Percentiles rank a stretch among this genome's conserved stretches.
phyloP scores from a whole-genome alignment of 2,888 invertebrate genomes.

The Mystacides longicornis region DNA sequence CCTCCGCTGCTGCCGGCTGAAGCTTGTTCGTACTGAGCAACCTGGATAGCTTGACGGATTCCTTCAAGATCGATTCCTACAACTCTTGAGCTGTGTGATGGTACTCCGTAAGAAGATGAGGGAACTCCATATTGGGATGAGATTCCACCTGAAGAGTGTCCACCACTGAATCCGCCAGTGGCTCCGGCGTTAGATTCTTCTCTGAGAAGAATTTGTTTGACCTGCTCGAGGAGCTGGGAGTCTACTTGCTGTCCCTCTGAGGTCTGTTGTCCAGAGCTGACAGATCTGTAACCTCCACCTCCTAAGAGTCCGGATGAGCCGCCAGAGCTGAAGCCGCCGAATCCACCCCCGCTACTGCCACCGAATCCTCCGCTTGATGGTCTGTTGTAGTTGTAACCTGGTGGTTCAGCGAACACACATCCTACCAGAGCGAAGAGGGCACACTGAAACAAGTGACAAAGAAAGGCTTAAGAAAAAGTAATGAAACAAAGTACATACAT shows the following conservation, averaged over 20 bases:
- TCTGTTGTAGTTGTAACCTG: conserved; percentile 69
- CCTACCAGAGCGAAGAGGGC: conserved; percentile 75
- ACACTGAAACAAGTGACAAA: conserved; percentile 59
- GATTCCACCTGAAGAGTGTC: conserved; percentile 40
- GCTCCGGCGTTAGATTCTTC: conserved; percentile 63
- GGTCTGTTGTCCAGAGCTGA: conserved; percentile 71
- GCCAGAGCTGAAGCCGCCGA: conserved; percentile 49
- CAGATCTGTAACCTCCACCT: conserved; percentile 67
- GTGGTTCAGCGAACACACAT: conserved; percentile 67
- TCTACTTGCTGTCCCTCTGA: conserved; percentile 80
- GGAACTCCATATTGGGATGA: conserved; percentile 61
- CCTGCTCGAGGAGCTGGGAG: conserved; percentile 70
- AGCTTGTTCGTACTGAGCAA: conserved; percentile 74
- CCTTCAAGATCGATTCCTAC: conserved; percentile 81
- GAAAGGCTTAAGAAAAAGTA: neutral
- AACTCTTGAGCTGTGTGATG: conserved; percentile 49
- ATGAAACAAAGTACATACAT: no score
- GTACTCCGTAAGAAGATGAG: conserved; percentile 60
- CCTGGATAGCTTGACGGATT: conserved; percentile 80
- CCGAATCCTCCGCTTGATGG: conserved; percentile 47
- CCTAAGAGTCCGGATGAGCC: conserved; percentile 44
- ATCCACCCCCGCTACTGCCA: conserved; percentile 36
- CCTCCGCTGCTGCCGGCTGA: conserved; percentile 38
- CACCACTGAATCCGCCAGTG: conserved; percentile 43
- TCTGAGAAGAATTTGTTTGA: conserved; percentile 75